Evolutionary conservation across 2,888 invertebrate genomes (phyloP).

Genomic region (Galeruca laticollis): DNA sequence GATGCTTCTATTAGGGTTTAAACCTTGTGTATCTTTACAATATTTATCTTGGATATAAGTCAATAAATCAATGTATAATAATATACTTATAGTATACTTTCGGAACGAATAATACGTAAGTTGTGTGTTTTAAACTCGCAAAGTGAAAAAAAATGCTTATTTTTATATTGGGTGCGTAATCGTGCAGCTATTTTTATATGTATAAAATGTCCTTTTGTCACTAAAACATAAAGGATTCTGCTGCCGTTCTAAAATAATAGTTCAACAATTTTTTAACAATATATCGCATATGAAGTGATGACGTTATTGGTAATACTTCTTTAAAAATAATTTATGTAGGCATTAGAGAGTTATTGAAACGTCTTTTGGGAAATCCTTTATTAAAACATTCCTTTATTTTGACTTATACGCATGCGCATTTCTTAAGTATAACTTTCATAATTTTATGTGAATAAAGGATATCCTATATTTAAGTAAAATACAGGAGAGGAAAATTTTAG

Average conservation of each 20-base stretch:
- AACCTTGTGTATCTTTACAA: neutral
- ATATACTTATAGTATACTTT: conserved; percentile 9
- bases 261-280: neutral
- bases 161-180: conserved; percentile 7
- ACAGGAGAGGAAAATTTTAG: no score
- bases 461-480: no score
- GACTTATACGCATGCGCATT: no score
- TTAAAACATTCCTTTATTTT: no score
- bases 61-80: conserved; percentile 3
- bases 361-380: no score
- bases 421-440: no score
- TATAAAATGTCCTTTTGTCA: neutral
- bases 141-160: conserved; percentile 7
- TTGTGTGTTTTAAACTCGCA: conserved; percentile 8
- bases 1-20: neutral
- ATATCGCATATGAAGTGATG: conserved; percentile 1
- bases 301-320: neutral
- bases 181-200: conserved; percentile 9
- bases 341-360: no score
- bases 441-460: no score
- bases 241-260: neutral
- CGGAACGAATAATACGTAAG: conserved; percentile 11
- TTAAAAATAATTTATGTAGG: neutral
- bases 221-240: neutral
- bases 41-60: neutral